Evolutionary conservation across 2,888 invertebrate species (phyloP), one percentile per base, ranked within the genome.

Genomic region (Clepsis dumicolana): DNA sequence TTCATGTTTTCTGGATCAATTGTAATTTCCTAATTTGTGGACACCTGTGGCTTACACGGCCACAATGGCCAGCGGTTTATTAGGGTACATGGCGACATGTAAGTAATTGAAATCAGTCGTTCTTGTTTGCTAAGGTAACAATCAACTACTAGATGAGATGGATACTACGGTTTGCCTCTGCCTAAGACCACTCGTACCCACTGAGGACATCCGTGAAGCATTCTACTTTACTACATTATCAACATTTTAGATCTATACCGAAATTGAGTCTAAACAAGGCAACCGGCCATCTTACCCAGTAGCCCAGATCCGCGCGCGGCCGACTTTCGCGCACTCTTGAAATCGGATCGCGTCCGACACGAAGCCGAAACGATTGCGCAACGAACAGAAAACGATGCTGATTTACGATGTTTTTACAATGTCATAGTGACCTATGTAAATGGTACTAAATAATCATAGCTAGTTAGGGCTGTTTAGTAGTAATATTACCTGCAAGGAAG

Each of bases 251-350:
- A 35, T 57, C 50, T 14, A 35, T 32, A 65, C 50, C 12, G 50
- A 48, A 57, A 44, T 52, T 62, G 5, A 41, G 70, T 59, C 63
- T 68, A 27, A 66, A 70, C 72, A 70, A 64, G 75, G 74, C 70
- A 69, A 71, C 65, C 72, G 70, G 70, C 59, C 72, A 70, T 72
- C 74, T 77, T 73, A 81, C 81, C 82, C 75, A 80, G 75, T 82
- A 79, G 75, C 82, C 81, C 71, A 75, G 69, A 77, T 81, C 72
- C 70, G 64, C 63, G 74, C 70, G 65, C 65, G 75, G 73, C 71
- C 78, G 73, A 77, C 83, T 82, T 81, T 82, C 80, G 77, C 77
- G 72, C 65, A 71, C 77, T 77, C 78, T 77, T 80, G 73, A 77
- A 74, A 76, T 67, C 70, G 70, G 70, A 70, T 63, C 65, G 67